Base-by-base conservation (phyloP, 2,113 vertebrate genomes). In the Triplophysa rosa region DNA sequence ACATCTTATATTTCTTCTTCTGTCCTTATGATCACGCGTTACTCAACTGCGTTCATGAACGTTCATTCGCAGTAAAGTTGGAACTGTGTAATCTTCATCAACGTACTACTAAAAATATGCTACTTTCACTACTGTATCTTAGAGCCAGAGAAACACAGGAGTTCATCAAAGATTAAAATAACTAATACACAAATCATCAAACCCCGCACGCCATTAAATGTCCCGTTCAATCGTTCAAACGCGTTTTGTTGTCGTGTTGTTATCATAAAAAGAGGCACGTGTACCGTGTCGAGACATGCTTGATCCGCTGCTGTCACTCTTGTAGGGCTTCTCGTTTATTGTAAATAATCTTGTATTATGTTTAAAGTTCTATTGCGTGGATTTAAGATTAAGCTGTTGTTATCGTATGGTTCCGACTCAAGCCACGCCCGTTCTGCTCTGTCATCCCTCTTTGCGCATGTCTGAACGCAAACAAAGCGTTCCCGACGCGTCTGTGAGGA, bases 221-320 rank as follows among this genome's bases (percentile, higher is more conserved):
- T 24, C 2, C 37, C n/a, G 19, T 42, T 45, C 17, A 72, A 23
- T 26, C n/a, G 69, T 72, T 72, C 19, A 33, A 8, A 37, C 33
- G 33, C 7, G 33, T 37, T 56, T 54, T 54, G 49, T 17, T 54
- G 9, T 58, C 29, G 21, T 33, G 24, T 24, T 29, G 29, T 29
- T 5, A 19, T 73, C 0, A 23, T 58, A 40, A 74, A 62, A 58
- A 74, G 71, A 62, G 11, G 37, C 37, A 70, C 49, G 26, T 47
- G 37, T 75, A 75, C 72, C 59, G 72, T 75, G 40, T 49, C 12
- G 40, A 75, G 72, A 75, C 72, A 75, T 75, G 71, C 72, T 75
- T 40, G 72, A 14, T 63, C 58, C 72, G 40, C 40, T 40, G 72
- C 40, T 63, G 56, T 62, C 58, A n/a, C 40, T 63, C 59, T 59